Base-by-base conservation (phyloP, 2,888 invertebrate genomes). In the Asteroscopus sphinx region DNA sequence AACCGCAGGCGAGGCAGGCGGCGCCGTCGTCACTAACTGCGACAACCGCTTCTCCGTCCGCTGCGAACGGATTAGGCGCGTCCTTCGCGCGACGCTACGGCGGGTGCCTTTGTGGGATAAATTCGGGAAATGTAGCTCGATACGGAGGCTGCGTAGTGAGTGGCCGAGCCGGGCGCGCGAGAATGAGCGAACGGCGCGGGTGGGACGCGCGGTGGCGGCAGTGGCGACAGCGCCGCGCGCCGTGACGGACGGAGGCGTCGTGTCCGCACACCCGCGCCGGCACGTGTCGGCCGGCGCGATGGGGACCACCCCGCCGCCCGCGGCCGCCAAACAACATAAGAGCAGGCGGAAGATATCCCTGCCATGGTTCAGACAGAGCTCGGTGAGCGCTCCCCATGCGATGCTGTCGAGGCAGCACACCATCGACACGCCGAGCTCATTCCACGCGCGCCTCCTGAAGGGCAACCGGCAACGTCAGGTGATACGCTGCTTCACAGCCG, bases 301-400 rank as follows among this genome's bases (percentile, higher is more conserved):
- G 90, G 85, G 82, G 67, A 85, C 85, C 63, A 86, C 82, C 77
- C 83, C 81, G 68, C 82, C 82, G 76, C 85, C 82, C 71, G 78
- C 82, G 69, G 74, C 82, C 77, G 79, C 87, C 62, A 95, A 94
- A 89, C 95, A 91, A 88, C 95, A 96, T 85, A 97, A 97, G 86
- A 96, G 96, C 75, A 96, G 97, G 65, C 95, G 98, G 82, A 98
- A 98, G 92, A 98, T 98, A 79, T 98, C 98, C 53, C 93, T 98
- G 85, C 98, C 98, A 72, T 98, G 98, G 98, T 98, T 98, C 91
- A 95, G 98, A 49, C 97, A 98, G 90, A 96, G 96, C 80, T 97
- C 97, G 61, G 96, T 97, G 76, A 95, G 96, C 81, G 95, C 96
- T 79, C 95, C 96, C 49, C 97, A 97, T 90, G 96, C 96, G 65